Evolutionary conservation across 2,888 invertebrate genomes (phyloP), one percentile per base, ranked within the genome.

Genomic region (Conchocele bisecta): DNA sequence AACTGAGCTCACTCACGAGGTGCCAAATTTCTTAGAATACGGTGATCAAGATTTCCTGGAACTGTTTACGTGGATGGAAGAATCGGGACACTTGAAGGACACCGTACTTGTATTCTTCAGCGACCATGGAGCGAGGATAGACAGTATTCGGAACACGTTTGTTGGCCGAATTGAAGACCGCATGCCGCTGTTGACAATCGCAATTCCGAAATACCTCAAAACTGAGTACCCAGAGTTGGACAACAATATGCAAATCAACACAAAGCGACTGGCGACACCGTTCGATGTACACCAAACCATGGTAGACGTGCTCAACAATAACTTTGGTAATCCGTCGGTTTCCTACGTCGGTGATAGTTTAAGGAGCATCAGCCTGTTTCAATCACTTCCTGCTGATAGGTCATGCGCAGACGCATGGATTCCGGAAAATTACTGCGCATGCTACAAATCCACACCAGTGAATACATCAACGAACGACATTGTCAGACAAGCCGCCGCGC

Each of bases 51-150:
- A 93, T 50, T 94, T 95, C 83, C 88, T 92, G 76, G 84, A 91
- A 0, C 93, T 95, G 85, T 91, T 97, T 57, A 89, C 91, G 70
- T 90, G 92, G 65, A 59, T 87, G 56, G 91, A 93, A 53, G 60
- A 70, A 0, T 70, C 77, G 15, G 86, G 88, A 5, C 80, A 82
- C 37, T 73, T 89, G 0, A 78, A 86, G 2, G 86, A 88, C 67
- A 82, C 88, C 1, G 74, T 88, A 1, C 50, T 90, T 0, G 60
- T 89, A 11, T 85, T 88, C 51, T 89, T 97, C 92, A 97, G 97
- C 89, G 98, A 98, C 88, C 98, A 98, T 87, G 98, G 98, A 0
- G 94, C 97, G 67, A 92, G 97, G 71, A 97, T 95, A 94, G 97
- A 97, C 2, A 93, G 93, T 7, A 96, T 97, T 81, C 93, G 97